Conservation (phyloP, 2,113 vertebrate genomes). For the Tylochromis polylepis region DNA sequence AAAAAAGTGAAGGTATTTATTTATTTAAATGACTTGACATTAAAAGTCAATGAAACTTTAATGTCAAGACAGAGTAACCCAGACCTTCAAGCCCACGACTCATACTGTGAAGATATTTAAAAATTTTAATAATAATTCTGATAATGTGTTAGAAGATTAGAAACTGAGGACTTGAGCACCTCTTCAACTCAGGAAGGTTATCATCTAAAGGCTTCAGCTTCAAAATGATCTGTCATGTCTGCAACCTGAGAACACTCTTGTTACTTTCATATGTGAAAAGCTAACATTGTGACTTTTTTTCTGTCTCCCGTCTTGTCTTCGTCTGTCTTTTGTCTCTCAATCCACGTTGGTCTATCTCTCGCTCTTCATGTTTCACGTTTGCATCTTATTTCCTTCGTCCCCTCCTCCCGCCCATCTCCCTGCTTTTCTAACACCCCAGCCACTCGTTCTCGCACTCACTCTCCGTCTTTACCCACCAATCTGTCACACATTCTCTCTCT, state of each 20-base stretch:
- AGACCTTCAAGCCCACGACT: background rate
- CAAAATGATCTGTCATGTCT: background rate
- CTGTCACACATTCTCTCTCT: slow-evolving; percentile 34
- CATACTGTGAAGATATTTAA: background rate
- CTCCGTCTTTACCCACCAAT: slow-evolving; percentile 49
- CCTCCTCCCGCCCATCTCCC: background rate
- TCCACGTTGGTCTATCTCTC: background rate
- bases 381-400: background rate
- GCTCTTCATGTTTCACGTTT: background rate
- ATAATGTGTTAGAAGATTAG: background rate
- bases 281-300: background rate
- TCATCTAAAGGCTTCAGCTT: background rate
- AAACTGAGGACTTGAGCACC: background rate
- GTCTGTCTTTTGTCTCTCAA: background rate
- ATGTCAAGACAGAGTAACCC: background rate
- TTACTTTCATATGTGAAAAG: background rate
- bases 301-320: background rate
- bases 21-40: background rate
- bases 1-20: background rate
- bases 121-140: background rate
- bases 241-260: background rate
- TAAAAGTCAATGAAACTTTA: background rate
- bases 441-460: slow-evolving; percentile 12
- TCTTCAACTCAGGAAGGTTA: background rate
- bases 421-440: slow-evolving; percentile 1